Percentiles rank a stretch among this genome's conserved stretches.
Evolutionary conservation across 2,888 invertebrate species (phyloP).

Genomic region (Drosophila eohydei): DNA sequence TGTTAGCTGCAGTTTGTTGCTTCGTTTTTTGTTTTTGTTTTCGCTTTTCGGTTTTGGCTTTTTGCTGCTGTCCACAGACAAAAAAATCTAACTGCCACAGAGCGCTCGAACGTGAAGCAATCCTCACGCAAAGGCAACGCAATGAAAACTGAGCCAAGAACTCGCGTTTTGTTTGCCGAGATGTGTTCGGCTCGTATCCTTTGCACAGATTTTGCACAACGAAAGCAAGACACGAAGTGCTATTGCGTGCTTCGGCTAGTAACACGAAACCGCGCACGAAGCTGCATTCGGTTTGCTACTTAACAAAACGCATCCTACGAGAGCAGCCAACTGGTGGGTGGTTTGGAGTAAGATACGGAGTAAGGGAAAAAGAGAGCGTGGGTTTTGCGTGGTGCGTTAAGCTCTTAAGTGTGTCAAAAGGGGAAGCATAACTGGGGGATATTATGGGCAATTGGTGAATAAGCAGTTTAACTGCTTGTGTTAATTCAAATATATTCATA

Average conservation of each 20-base stretch:
- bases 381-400: background rate
- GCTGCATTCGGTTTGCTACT: conserved; percentile 23
- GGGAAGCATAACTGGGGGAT: conserved; percentile 14
- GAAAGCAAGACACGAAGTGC: conserved; percentile 30
- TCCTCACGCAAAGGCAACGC: conserved; percentile 74
- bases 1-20: conserved; percentile 39
- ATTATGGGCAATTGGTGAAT: conserved; percentile 12
- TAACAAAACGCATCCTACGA: conserved; percentile 32
- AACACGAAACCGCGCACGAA: conserved; percentile 34
- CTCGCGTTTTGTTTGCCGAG: conserved; percentile 31
- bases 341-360: background rate
- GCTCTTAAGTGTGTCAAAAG: conserved; percentile 41
- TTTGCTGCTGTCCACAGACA: conserved; percentile 20
- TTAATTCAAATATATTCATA: background rate
- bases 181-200: conserved; percentile 37
- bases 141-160: conserved; percentile 68
- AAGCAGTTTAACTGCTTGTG: conserved; percentile 11
- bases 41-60: conserved; percentile 17
- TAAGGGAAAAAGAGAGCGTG: conserved; percentile 1
- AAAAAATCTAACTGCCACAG: conserved; percentile 15
- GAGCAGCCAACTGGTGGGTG: conserved; percentile 3
- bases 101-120: conserved; percentile 26
- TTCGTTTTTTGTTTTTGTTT: conserved; percentile 16
- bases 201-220: conserved; percentile 48
- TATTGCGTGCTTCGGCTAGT: conserved; percentile 15